Conservation (phyloP, 1,140 invertebrate species). For the Globodera ellingtonae region DNA sequence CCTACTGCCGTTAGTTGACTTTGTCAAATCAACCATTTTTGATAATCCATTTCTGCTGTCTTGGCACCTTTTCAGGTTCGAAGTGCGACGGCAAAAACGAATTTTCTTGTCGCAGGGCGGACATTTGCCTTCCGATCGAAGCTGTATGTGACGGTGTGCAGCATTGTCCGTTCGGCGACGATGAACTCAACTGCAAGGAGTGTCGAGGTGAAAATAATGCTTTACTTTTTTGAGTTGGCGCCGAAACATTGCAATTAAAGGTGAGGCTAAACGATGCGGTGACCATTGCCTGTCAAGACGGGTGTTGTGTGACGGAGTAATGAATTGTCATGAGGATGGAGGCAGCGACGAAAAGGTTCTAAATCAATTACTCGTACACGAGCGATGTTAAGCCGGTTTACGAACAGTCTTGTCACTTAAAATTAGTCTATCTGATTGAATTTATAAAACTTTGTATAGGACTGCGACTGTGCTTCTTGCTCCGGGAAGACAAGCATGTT, state of each 20-base stretch:
- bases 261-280: slow-evolving; percentile 37
- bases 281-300: slow-evolving; percentile 46
- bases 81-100: slow-evolving; percentile 28
- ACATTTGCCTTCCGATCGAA: slow-evolving; percentile 41
- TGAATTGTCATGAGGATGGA: slow-evolving; percentile 37
- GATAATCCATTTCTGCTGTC: neutral
- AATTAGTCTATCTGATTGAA: slow-evolving; percentile 18
- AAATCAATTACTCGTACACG: neutral
- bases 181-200: slow-evolving; percentile 38
- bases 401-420: neutral
- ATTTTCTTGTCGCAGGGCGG: slow-evolving; percentile 30
- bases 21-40: neutral
- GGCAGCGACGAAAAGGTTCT: slow-evolving; percentile 43
- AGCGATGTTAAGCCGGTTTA: too few relatives aligned
- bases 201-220: slow-evolving; percentile 23
- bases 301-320: slow-evolving; percentile 48
- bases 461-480: slow-evolving; percentile 45
- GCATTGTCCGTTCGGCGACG: slow-evolving; percentile 46
- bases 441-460: slow-evolving; percentile 35
- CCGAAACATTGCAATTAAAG: neutral
- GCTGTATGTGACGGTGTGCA: slow-evolving; percentile 47
- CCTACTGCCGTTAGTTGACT: slow-evolving; percentile 44
- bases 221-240: too few relatives aligned
- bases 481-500: slow-evolving; percentile 34
- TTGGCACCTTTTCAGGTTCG: slow-evolving; percentile 2